A percentile compares a stretch with the other conserved stretches of the same genome.
Conservation (phyloP, 2,797 vertebrate species). For the Agapornis canus region DNA sequence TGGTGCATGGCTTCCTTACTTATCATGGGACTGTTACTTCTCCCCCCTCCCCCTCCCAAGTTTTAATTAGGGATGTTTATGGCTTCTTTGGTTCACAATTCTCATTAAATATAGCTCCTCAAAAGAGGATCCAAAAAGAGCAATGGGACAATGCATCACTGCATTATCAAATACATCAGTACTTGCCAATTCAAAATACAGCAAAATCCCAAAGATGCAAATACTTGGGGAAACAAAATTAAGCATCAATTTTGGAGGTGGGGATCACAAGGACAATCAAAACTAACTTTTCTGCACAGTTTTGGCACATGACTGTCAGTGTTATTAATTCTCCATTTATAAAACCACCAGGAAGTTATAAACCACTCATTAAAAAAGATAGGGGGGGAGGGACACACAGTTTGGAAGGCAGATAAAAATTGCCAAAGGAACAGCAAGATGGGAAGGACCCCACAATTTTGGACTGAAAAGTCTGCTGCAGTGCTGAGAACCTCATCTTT, state of each 20-base stretch:
- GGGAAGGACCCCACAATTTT: background rate
- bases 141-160: background rate
- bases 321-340: background rate
- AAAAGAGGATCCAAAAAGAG: background rate
- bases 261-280: background rate
- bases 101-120: background rate
- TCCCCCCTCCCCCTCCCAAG: background rate
- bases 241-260: background rate
- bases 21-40: background rate
- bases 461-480: background rate
- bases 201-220: background rate
- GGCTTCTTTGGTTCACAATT: background rate
- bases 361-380: background rate
- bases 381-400: background rate
- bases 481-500: background rate
- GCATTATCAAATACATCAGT: background rate
- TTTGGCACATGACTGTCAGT: background rate
- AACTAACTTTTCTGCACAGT: background rate
- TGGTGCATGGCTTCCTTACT: conserved; percentile 40
- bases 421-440: background rate
- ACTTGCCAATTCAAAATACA: background rate
- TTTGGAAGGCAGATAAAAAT: background rate
- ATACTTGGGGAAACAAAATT: background rate
- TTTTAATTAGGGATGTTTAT: background rate
- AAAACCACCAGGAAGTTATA: background rate